Percentiles rank a stretch among this genome's conserved stretches.
phyloP scores from a whole-genome alignment of 2,888 invertebrate species.

The Rhogogaster chlorosoma region DNA sequence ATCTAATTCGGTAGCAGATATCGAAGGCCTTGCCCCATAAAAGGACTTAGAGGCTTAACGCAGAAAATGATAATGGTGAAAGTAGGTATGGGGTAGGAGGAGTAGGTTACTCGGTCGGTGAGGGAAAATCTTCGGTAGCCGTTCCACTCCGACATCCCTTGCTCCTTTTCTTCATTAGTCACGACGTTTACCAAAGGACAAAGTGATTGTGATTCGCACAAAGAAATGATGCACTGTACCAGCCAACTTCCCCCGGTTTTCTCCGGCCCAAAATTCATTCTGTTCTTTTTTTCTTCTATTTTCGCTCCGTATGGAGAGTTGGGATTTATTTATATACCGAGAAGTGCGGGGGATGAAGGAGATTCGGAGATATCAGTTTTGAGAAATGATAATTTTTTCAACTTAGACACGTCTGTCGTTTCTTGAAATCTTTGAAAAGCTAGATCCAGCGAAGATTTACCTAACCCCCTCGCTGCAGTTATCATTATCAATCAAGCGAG shows the following conservation, averaged over 20 bases:
- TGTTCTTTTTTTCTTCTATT: not conserved
- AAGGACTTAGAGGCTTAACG: not conserved
- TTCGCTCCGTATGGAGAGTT: not conserved
- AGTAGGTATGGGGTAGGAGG: not conserved
- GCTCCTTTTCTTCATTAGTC: conserved; percentile 66
- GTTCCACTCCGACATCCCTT: conserved; percentile 1
- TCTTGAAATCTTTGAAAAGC: conserved; percentile 2
- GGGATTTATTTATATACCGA: not conserved
- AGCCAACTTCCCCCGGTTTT: not conserved
- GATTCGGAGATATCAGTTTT: not conserved
- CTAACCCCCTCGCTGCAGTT: conserved; percentile 16
- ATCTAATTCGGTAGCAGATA: conserved; percentile 31
- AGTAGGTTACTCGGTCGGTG: conserved; percentile 73
- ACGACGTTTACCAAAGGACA: conserved; percentile 58
- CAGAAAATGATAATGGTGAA: conserved; percentile 27
- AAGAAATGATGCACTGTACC: not conserved
- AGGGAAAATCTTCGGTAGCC: conserved; percentile 68
- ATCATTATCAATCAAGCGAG: conserved; percentile 45
- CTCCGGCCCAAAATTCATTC: not conserved
- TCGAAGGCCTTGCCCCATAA: not conserved
- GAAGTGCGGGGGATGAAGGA: not conserved
- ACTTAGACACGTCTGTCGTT: conserved; percentile 28
- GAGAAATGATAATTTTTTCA: conserved; percentile 20
- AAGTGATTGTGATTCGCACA: not conserved
- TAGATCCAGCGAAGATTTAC: conserved; percentile 8